phyloP scores from a whole-genome alignment of 2,797 vertebrate species.

The Sebastes itinus region DNA sequence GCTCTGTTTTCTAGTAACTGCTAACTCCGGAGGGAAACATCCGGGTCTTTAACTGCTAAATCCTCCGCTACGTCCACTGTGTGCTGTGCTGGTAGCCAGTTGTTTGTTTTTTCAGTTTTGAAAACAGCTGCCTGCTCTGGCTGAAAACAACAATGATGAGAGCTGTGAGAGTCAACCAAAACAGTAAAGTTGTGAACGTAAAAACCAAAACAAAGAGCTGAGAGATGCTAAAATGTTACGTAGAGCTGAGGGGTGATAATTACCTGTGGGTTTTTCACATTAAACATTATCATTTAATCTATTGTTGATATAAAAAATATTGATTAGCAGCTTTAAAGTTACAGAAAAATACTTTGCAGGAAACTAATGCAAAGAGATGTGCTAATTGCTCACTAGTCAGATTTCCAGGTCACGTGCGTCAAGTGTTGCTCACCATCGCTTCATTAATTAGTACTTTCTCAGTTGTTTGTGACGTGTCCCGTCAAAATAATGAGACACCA shows the following conservation, averaged over 20 bases:
- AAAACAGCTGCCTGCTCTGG: not conserved
- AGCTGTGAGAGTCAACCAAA: not conserved
- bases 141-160: not conserved
- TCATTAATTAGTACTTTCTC: slow-evolving; percentile 47
- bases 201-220: not conserved
- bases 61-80: not conserved
- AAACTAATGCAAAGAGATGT: not conserved
- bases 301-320: not conserved
- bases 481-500: slow-evolving; percentile 53
- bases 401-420: not conserved
- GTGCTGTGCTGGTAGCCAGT: not conserved
- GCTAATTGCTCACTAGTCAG: not conserved
- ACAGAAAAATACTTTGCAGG: not conserved
- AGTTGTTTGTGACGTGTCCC: slow-evolving; percentile 50
- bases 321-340: not conserved
- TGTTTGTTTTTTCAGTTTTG: no score
- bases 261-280: not conserved
- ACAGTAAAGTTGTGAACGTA: not conserved
- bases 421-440: slow-evolving; percentile 15
- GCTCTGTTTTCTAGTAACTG: not conserved
- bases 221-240: not conserved
- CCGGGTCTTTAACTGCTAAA: not conserved
- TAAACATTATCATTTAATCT: not conserved
- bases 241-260: not conserved
- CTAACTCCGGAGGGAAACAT: not conserved